Conservation (phyloP, 2,888 invertebrate species). For the Elysia crispata region DNA sequence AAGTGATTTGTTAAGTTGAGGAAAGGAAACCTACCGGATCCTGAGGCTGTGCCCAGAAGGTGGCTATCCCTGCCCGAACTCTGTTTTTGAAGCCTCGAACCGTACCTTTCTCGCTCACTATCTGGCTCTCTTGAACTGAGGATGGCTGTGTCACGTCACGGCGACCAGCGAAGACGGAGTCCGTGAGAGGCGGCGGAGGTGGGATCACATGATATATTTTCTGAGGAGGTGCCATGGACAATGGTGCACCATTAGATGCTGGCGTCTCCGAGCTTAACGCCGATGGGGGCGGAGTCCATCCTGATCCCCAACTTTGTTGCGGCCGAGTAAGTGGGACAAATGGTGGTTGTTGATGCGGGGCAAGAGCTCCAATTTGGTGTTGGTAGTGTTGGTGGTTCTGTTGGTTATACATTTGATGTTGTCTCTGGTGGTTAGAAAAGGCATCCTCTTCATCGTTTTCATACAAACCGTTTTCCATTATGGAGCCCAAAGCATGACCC, state of each 20-base stretch:
- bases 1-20: too few relatives aligned
- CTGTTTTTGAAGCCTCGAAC: constrained; percentile 96
- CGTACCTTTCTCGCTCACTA: constrained; percentile 93
- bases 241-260: background rate
- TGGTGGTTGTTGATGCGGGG: background rate
- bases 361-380: background rate
- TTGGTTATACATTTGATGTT: background rate
- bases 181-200: constrained; percentile 34
- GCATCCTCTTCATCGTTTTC: background rate
- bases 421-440: background rate
- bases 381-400: background rate
- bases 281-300: background rate
- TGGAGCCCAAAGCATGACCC: too few relatives aligned
- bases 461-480: too few relatives aligned
- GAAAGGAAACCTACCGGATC: constrained; percentile 45
- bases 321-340: background rate
- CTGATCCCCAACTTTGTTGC: background rate
- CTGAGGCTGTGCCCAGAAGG: constrained; percentile 81
- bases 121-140: constrained; percentile 77
- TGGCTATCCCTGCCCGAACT: constrained; percentile 94
- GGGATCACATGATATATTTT: constrained; percentile 31
- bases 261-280: background rate
- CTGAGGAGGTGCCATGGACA: background rate
- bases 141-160: constrained; percentile 64
- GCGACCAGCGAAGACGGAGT: constrained; percentile 61